phyloP scores from a whole-genome alignment of 2,113 vertebrate genomes.

The Hyla sarda region DNA sequence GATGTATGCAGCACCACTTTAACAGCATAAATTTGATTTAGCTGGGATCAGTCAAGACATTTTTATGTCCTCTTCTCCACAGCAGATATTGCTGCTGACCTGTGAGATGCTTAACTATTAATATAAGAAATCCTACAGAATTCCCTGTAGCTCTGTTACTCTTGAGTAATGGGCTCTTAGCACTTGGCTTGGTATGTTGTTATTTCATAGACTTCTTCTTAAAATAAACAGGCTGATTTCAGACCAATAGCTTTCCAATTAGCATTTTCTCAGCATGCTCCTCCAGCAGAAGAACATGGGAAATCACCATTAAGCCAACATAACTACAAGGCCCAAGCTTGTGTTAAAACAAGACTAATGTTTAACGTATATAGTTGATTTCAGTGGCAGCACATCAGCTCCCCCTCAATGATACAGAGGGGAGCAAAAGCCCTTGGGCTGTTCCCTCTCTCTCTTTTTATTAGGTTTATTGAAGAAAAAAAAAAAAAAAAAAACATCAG shows the following conservation, averaged over 20 bases:
- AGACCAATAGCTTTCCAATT: conserved; percentile 6
- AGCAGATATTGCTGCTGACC: not conserved
- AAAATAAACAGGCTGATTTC: conserved; percentile 11
- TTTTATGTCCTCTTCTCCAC: too few relatives aligned
- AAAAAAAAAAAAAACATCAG: too few relatives aligned
- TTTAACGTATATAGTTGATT: not conserved
- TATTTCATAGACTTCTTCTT: conserved; percentile 23
- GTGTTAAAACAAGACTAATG: not conserved
- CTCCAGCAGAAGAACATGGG: conserved; percentile 2
- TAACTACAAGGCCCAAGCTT: not conserved
- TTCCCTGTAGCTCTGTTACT: not conserved
- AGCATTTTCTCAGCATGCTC: conserved; percentile 4
- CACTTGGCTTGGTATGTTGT: conserved; percentile 10
- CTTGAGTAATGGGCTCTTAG: conserved; percentile 9
- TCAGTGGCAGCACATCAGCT: not conserved
- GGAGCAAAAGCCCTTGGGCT: too few relatives aligned
- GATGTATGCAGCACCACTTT: too few relatives aligned
- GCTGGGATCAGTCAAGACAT: too few relatives aligned
- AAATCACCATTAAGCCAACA: not conserved
- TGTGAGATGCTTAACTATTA: not conserved
- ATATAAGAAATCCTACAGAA: not conserved
- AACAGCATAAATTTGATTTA: too few relatives aligned
- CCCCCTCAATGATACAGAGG: not conserved
- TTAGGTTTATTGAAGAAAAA: too few relatives aligned
- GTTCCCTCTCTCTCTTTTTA: too few relatives aligned